Percentiles rank a stretch among this genome's conserved stretches.
These are phyloP conservation scores for Balanococcus diminutus DNA, from an alignment of 2,888 invertebrate genomes.

Conservation along the genomic window DNA sequence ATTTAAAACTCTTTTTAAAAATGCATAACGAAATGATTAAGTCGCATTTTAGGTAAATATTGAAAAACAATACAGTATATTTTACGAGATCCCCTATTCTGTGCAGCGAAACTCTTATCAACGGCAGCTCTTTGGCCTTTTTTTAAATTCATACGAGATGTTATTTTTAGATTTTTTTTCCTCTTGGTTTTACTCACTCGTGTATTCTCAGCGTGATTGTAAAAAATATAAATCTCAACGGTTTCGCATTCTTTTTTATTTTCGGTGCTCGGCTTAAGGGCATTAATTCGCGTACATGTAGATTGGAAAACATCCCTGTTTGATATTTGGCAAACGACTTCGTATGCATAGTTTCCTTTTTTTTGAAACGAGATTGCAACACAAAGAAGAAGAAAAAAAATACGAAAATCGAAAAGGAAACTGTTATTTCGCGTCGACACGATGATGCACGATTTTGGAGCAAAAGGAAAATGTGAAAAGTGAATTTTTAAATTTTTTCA, in stretches of 20 bases:
- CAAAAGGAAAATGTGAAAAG: constrained; percentile 6
- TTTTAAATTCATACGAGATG: neutral
- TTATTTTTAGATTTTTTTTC: neutral
- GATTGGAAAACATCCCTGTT: constrained; percentile 18
- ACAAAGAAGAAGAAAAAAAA: neutral
- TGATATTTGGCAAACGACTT: neutral
- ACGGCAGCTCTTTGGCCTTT: neutral
- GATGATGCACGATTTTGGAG: neutral
- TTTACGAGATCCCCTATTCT: neutral
- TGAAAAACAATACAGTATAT: neutral
- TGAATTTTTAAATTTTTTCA: constrained; percentile 9
- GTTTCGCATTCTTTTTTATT: neutral
- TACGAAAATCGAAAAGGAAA: neutral
- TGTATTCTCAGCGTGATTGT: neutral
- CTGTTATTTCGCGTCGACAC: neutral
- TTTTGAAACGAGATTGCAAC: neutral
- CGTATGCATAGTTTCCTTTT: neutral
- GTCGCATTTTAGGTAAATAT: neutral
- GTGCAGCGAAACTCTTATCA: neutral
- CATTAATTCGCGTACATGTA: neutral
- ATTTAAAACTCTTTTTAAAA: neutral
- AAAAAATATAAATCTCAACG: constrained; percentile 8
- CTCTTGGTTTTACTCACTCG: neutral
- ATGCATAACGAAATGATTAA: neutral
- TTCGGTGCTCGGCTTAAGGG: neutral